Conservation (phyloP, 2,888 invertebrate genomes). For the Cryptus armator region DNA sequence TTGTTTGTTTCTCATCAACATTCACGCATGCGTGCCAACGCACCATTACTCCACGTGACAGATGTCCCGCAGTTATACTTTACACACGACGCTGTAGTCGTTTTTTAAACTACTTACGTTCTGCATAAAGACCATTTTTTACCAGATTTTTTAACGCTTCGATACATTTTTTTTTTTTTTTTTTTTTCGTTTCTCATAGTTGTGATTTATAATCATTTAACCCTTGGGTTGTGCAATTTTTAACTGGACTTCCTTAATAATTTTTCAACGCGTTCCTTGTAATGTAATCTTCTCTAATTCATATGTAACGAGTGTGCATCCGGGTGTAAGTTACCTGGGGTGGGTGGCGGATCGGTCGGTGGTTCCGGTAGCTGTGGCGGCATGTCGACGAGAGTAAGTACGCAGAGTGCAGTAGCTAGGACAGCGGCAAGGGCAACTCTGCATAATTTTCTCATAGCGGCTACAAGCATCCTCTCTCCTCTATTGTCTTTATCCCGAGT, state of each 20-base stretch:
- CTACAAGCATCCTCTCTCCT: conserved; percentile 72
- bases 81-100: neutral
- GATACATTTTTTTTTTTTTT: neutral
- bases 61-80: conserved; percentile 18
- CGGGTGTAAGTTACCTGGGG: conserved; percentile 78
- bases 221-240: neutral
- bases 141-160: neutral
- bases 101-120: neutral
- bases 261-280: neutral
- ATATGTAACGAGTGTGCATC: conserved; percentile 12
- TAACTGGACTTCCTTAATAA: neutral
- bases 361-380: conserved; percentile 82
- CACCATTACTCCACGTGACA: conserved; percentile 34
- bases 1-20: conserved; percentile 25
- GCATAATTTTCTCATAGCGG: conserved; percentile 81
- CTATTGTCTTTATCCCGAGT: conserved; percentile 72
- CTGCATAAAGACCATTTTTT: neutral
- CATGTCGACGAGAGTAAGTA: conserved; percentile 81
- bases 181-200: neutral
- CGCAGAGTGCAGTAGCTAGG: conserved; percentile 81
- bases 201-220: neutral
- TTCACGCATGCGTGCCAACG: conserved; percentile 18
- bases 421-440: conserved; percentile 81
- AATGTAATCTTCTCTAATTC: conserved; percentile 16
- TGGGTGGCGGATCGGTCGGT: conserved; percentile 80